phyloP scores from a whole-genome alignment of 64 coral and sea anemone species.

The Montipora capricornis region DNA sequence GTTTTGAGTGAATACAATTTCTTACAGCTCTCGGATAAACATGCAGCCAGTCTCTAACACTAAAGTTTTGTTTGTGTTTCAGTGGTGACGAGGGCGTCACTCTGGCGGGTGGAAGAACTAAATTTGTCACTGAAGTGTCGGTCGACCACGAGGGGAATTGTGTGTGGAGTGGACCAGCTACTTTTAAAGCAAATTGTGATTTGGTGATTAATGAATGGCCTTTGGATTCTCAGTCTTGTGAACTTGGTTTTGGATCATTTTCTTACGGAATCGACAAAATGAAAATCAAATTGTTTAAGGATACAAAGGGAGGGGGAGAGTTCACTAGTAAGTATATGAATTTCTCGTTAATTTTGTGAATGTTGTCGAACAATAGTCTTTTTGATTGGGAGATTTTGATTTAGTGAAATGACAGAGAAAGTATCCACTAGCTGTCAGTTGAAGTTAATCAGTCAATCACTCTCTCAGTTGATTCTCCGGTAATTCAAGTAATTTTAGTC shows the following conservation, averaged over 20 bases:
- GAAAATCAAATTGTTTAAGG: conserved; percentile 27
- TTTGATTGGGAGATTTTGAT: too few species aligned
- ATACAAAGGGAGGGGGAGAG: conserved; percentile 10
- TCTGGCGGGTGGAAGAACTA: conserved; percentile 43
- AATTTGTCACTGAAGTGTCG: conserved; percentile 47
- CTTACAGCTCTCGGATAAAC: too few species aligned
- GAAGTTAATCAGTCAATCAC: background rate
- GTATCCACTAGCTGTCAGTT: background rate
- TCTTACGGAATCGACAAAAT: conserved; percentile 44
- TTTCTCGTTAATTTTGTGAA: background rate
- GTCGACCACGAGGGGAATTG: conserved; percentile 28
- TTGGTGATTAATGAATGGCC: conserved; percentile 46
- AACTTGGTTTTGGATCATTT: conserved; percentile 65
- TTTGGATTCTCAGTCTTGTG: conserved; percentile 58
- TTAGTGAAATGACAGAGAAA: background rate
- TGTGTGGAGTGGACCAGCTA: conserved; percentile 73
- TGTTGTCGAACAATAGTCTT: too few species aligned
- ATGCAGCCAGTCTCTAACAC: background rate
- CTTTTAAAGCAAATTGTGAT: conserved; percentile 52
- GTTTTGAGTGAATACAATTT: too few species aligned
- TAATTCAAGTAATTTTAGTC: background rate
- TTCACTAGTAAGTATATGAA: conserved; percentile 16
- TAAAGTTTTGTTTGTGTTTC: background rate
- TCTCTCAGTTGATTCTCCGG: background rate
- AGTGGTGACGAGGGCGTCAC: conserved; percentile 44